These are phyloP conservation scores for Margarornis squamiger DNA, from an alignment of 2,797 vertebrate species.

Conservation along the genomic window DNA sequence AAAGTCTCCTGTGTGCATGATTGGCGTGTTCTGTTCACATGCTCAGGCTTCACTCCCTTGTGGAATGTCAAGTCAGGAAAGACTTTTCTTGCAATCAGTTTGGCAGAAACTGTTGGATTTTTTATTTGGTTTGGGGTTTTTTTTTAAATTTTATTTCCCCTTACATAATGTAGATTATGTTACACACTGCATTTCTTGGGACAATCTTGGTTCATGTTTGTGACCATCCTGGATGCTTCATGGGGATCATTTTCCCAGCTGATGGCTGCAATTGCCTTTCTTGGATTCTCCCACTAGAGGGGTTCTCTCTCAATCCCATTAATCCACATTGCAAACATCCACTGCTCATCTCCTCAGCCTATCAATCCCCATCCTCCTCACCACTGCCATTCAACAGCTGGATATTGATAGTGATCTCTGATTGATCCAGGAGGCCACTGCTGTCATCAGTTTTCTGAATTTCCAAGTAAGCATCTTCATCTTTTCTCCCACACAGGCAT, in stretches of 20 bases:
- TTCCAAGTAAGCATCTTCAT: neutral
- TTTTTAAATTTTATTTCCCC: neutral
- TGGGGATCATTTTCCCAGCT: neutral
- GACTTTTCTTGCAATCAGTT: neutral
- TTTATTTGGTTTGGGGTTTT: neutral
- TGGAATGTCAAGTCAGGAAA: neutral
- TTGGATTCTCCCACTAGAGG: neutral
- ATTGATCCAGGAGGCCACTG: neutral
- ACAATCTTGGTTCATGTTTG: neutral
- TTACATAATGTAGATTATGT: neutral
- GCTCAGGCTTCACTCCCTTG: neutral
- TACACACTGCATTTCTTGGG: neutral
- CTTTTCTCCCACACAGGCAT: neutral
- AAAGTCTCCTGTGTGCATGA: neutral
- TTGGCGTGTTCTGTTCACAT: accelerated
- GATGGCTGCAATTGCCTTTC: neutral
- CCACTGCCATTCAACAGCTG: neutral
- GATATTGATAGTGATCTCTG: neutral
- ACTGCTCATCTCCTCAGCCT: neutral
- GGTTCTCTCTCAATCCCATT: neutral
- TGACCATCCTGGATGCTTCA: neutral
- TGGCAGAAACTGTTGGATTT: neutral
- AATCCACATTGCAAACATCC: neutral
- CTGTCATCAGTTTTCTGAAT: neutral
- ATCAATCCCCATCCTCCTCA: neutral